These are phyloP conservation scores for Brachionus sp. DNA, from an alignment of 1,140 invertebrate species.

Conservation along the genomic window DNA sequence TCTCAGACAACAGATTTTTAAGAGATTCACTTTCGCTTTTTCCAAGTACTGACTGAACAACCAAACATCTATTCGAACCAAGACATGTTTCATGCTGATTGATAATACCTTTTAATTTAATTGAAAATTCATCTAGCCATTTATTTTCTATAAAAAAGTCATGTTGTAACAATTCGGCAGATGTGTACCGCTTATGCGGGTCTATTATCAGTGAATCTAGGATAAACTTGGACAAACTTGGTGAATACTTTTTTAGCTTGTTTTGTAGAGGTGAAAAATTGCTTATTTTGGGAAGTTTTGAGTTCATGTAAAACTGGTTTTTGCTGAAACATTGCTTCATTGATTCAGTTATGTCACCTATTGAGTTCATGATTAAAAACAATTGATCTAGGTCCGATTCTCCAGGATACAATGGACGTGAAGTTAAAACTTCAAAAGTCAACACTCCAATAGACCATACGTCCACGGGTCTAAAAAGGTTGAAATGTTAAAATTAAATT, in stretches of 20 bases:
- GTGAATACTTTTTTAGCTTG: slow-evolving; percentile 33
- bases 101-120: slow-evolving; percentile 7
- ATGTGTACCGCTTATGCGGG: slow-evolving; percentile 20
- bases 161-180: slow-evolving; percentile 24
- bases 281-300: slow-evolving; percentile 23
- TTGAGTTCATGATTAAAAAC: slow-evolving; percentile 59
- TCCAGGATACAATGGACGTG: slow-evolving; percentile 59
- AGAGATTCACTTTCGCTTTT: background rate
- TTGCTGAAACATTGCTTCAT: slow-evolving; percentile 35
- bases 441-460: slow-evolving; percentile 60
- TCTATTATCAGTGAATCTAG: slow-evolving; percentile 27
- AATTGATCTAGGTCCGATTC: slow-evolving; percentile 61
- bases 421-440: slow-evolving; percentile 57
- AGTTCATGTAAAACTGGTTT: slow-evolving; percentile 36
- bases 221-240: slow-evolving; percentile 10
- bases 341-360: slow-evolving; percentile 50
- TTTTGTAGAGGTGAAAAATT: slow-evolving; percentile 36
- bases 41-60: background rate
- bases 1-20: background rate
- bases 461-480: slow-evolving; percentile 56
- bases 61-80: background rate
- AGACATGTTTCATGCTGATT: background rate
- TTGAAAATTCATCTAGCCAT: slow-evolving; percentile 29
- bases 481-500: background rate
- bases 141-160: slow-evolving; percentile 4